These are phyloP conservation scores for Eupeodes latifasciatus DNA, from an alignment of 2,888 invertebrate species.

Conservation along the genomic window DNA sequence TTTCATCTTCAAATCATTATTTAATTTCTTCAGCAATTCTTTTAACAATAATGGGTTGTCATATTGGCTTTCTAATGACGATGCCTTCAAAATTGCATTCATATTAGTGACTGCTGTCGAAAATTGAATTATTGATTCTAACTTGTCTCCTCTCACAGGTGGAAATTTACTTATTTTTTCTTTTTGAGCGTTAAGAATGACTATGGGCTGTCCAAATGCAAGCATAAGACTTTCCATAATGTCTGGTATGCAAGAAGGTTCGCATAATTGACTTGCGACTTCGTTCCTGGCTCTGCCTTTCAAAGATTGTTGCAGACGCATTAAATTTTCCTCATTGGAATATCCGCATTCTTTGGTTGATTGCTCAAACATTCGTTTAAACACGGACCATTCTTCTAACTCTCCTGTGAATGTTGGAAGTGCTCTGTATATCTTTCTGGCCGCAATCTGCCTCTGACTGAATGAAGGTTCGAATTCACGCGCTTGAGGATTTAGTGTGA, in stretches of 20 bases:
- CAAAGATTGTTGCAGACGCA: constrained; percentile 24
- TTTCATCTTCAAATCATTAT: constrained; percentile 31
- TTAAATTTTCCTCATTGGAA: constrained; percentile 20
- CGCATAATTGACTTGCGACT: neutral
- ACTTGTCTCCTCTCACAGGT: constrained; percentile 2
- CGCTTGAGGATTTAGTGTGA: neutral
- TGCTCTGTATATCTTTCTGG: constrained; percentile 7
- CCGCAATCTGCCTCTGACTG: constrained; percentile 14
- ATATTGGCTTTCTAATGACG: constrained; percentile 19
- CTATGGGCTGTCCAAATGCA: constrained; percentile 17
- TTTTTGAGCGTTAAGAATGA: neutral
- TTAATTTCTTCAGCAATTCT: constrained; percentile 29
- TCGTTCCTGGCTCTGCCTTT: constrained; percentile 3
- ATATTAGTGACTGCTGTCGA: constrained; percentile 28
- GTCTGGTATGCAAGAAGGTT: constrained; percentile 16
- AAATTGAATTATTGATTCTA: constrained; percentile 21
- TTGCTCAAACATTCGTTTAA: constrained; percentile 28
- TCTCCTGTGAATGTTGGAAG: constrained; percentile 18
- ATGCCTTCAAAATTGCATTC: constrained; percentile 32
- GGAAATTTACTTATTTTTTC: constrained; percentile 21
- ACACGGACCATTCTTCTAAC: constrained; percentile 17
- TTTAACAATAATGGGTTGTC: constrained; percentile 26
- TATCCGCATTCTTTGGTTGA: constrained; percentile 24
- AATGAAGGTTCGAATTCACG: constrained; percentile 3
- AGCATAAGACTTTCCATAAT: constrained; percentile 10